Conservation (phyloP, 2,113 vertebrate species). For the Cyrtonyx montezumae region DNA sequence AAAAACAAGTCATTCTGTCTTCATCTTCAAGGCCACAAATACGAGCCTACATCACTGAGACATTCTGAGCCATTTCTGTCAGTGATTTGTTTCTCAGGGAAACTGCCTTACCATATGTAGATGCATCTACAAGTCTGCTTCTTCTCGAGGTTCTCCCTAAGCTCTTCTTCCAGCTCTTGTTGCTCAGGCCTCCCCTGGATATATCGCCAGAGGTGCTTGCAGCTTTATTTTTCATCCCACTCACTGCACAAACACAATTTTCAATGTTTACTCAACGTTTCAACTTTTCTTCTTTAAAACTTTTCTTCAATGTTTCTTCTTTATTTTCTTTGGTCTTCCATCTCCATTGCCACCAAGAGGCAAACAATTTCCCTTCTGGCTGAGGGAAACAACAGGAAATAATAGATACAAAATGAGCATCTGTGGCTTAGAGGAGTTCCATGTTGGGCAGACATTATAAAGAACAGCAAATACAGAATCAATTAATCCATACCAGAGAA, state of each 20-base stretch:
- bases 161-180: neutral
- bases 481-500: neutral
- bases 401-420: neutral
- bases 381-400: neutral
- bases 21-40: neutral
- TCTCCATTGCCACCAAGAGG: neutral
- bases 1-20: neutral
- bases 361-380: constrained; percentile 13
- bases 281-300: too few species aligned
- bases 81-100: neutral
- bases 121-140: neutral
- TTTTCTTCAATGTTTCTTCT: neutral
- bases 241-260: neutral
- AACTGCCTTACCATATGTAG: neutral
- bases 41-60: too few species aligned
- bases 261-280: neutral
- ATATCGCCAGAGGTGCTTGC: neutral
- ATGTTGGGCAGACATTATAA: neutral
- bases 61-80: neutral
- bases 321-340: constrained; percentile 37
- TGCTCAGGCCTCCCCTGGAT: neutral
- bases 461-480: constrained; percentile 18
- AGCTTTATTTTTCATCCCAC: neutral
- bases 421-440: neutral
- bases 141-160: neutral